Evolutionary conservation across 1,140 invertebrate genomes (phyloP).

Genomic region (Bombyx mori): ASM3026992v2 NC_085114.1:11334001-11334500

Average conservation of each 20-base stretch:
- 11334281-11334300: not conserved
- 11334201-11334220: not conserved
- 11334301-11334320: constrained; percentile 26
- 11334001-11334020: too few species aligned
- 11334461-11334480: constrained; percentile 31
- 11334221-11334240: not conserved
- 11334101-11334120: too few species aligned
- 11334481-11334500: constrained; percentile 50
- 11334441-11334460: constrained; percentile 33
- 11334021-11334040: too few species aligned
- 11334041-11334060: too few species aligned
- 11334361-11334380: constrained; percentile 41
- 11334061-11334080: too few species aligned
- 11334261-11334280: not conserved
- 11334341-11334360: constrained; percentile 44
- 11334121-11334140: too few species aligned
- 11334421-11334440: constrained; percentile 32
- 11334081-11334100: too few species aligned
- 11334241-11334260: not conserved
- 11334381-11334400: constrained; percentile 39
- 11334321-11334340: constrained; percentile 52
- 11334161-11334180: not conserved
- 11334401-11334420: constrained; percentile 32
- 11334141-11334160: too few species aligned
- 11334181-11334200: not conserved